Percentiles rank a stretch among this genome's conserved stretches.
Evolutionary conservation across 2,797 vertebrate species (phyloP).

Genomic region (Gastrophryne carolinensis): DNA sequence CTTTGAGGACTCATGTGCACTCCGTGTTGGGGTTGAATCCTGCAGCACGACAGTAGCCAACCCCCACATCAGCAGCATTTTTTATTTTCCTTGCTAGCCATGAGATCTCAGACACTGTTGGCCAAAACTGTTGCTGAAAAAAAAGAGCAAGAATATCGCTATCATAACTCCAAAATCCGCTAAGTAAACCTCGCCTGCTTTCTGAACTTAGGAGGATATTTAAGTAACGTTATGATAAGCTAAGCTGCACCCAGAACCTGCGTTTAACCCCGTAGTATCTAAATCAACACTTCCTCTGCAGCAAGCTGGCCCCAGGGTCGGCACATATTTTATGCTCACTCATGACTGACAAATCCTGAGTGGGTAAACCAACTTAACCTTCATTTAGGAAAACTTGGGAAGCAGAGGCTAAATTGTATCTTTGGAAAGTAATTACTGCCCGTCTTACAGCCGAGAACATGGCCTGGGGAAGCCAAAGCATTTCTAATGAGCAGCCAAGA

Average conservation of each 20-base stretch:
- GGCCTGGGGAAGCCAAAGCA: conserved; percentile 84
- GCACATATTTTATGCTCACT: conserved; percentile 94
- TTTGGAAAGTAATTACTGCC: conserved; percentile 91
- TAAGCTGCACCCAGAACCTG: conserved; percentile 68
- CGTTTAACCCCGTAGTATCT: conserved; percentile 86
- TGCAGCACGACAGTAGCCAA: no score
- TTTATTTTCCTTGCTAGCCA: no score
- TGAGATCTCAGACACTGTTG: no score
- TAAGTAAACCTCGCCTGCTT: conserved; percentile 56
- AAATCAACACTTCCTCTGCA: conserved; percentile 64
- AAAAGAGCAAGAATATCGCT: conserved; percentile 51
- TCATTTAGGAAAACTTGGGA: conserved; percentile 94
- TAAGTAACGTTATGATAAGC: conserved; percentile 59
- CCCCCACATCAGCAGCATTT: no score
- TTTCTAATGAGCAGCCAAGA: conserved; percentile 93
- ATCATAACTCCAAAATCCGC: conserved; percentile 62
- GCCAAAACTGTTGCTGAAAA: no score
- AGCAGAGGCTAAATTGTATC: conserved; percentile 89
- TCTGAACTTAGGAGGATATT: conserved; percentile 53
- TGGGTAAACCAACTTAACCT: conserved; percentile 99
- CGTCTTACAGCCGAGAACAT: conserved; percentile 78
- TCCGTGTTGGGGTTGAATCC: no score
- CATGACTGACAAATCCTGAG: conserved; percentile 96
- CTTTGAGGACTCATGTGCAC: no score
- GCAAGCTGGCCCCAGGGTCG: conserved; percentile 76